phyloP scores from a whole-genome alignment of 2,888 invertebrate genomes.

The Acrobasis consociella region DNA sequence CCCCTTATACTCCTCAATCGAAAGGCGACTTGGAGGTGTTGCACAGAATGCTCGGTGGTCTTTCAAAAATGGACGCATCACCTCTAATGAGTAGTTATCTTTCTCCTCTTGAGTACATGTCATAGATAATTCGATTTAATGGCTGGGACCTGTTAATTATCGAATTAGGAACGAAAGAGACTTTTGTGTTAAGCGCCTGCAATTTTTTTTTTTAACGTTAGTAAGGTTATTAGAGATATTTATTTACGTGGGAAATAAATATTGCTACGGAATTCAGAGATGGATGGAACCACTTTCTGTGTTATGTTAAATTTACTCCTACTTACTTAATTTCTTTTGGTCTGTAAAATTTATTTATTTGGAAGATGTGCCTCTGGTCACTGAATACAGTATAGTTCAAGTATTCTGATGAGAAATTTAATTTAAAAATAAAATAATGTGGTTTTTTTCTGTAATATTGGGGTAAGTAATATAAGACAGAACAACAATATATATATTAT shows the following conservation, averaged over 20 bases:
- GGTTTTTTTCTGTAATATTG: no score
- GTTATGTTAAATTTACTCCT: no score
- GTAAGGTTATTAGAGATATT: neutral
- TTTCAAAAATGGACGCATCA: constrained; percentile 47
- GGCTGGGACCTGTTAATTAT: constrained; percentile 71
- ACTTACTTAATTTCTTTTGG: no score
- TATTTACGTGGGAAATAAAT: constrained; percentile 4
- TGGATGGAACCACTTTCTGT: neutral
- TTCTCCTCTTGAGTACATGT: constrained; percentile 73
- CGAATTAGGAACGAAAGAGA: constrained; percentile 64
- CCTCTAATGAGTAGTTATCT: constrained; percentile 74
- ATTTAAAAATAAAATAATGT: no score
- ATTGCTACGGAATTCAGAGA: neutral
- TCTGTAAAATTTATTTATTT: no score
- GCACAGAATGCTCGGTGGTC: constrained; percentile 34
- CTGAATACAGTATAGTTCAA: no score
- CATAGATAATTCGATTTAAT: constrained; percentile 81
- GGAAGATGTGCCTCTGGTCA: no score
- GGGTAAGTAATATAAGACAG: no score
- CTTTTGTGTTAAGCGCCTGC: constrained; percentile 38
- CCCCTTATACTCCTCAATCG: constrained; percentile 23
- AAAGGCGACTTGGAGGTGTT: neutral
- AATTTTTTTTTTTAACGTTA: constrained; percentile 34
- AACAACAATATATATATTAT: no score
- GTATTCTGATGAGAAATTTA: no score